Evolutionary conservation across 2,797 vertebrate genomes (phyloP).

Genomic region (Halcyon smyrnensis): DNA sequence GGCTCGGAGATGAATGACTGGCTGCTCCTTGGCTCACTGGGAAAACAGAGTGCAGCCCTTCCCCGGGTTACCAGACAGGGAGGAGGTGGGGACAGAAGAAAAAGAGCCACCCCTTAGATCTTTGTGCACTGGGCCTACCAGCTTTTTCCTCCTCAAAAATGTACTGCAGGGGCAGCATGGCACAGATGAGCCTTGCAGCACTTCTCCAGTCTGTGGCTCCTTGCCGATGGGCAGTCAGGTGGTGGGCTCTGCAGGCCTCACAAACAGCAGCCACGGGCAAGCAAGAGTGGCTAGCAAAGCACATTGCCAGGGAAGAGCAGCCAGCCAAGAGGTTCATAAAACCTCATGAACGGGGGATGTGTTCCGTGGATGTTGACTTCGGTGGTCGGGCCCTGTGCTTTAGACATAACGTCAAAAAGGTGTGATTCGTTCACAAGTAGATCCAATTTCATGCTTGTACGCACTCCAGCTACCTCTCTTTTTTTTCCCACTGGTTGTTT

Average conservation of each 20-base stretch:
- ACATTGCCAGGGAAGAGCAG: neutral
- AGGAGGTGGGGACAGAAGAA: neutral
- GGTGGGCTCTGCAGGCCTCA: neutral
- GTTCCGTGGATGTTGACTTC: neutral
- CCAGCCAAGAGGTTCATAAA: neutral
- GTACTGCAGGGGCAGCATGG: fast-evolving
- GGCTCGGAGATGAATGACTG: neutral
- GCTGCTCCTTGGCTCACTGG: neutral
- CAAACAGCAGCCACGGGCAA: neutral
- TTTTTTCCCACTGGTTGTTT: neutral
- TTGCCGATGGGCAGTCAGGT: fast-evolving
- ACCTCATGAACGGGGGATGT: fast-evolving
- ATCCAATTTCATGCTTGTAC: neutral
- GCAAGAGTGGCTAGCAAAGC: fast-evolving
- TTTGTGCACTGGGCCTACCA: neutral
- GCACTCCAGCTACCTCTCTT: neutral
- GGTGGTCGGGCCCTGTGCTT: neutral
- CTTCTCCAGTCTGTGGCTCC: neutral
- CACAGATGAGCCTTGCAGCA: neutral
- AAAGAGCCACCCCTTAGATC: neutral
- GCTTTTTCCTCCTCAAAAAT: neutral
- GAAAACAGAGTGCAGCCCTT: neutral
- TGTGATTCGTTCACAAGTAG: neutral
- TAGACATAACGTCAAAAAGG: neutral
- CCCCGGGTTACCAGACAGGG: neutral